Evolutionary conservation across 2,888 invertebrate species (phyloP), one percentile per base, ranked within the genome.

Genomic region (Microplitis deprimator): DNA sequence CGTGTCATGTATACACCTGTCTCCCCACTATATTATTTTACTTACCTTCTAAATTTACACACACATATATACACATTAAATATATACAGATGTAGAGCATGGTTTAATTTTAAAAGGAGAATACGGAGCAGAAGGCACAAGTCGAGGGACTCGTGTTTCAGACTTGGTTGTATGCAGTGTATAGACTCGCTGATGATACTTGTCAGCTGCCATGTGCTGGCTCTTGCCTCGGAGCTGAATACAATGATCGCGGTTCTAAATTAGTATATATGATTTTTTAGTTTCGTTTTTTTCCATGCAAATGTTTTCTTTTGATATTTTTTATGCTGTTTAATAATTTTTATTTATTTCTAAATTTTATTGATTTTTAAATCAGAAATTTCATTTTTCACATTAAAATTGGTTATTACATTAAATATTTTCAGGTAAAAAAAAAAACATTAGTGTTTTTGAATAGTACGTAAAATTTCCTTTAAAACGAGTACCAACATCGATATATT

Each of bases 1-100:
- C 84, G 81, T 85, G 84, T 83, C 84, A 82, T 79, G 79, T 76
- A 73, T 85, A 82, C 87, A 87, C 86, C 86, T 87, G 87, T 84
- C 85, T 78, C 75, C 81, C 81, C 79, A 81, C 83, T 79, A 81
- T 50, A 50, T 50, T 50, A 50, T 50, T 50, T 50, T 50, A 50
- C 50, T 50, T 50, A 50, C 50, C 50, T 81, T 79, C 79, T 80
- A 83, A 81, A 50, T 50, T 13, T 13, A 50, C 81, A 74, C 79
- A 76, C 76, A 70, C 75, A 79, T 81, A 72, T 29, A 29, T 29
- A 29, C 29, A 13, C 13, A 50, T 50, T 50, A 50, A 50, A 50
- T 50, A 50, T 50, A 50, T 50, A 50, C 50, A 50, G 50, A 50
- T 50, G 80, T 79, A 79, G 79, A 79, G 79, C 68, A 75, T 78